Evolutionary conservation across 2,888 invertebrate species (phyloP), one percentile per base, ranked within the genome.

Genomic region (Drosophila gaucha): DNA sequence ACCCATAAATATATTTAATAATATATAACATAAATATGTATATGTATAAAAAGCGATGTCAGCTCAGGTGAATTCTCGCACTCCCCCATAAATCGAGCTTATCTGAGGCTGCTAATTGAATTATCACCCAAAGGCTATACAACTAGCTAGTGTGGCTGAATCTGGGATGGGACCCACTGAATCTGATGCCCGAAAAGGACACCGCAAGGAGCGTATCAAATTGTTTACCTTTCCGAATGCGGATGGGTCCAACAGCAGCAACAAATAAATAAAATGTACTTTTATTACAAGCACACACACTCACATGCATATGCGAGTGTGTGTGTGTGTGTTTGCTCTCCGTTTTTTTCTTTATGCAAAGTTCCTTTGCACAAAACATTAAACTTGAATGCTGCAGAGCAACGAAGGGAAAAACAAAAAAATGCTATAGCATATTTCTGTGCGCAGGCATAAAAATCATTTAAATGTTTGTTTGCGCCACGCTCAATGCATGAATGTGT

Each of bases 391-490:
- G 80, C 38, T 59, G 39, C 43, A 12, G 16, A 33, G 10, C 28
- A 44, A 31, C n/a, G 20, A 12, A 3, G 16, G 16, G 1, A 8
- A 30, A 20, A 16, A 18, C 20, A 31, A 31, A 46, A 46, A 74
- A 68, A 31, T n/a, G n/a, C 69, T 70, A 41, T 67, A 55, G 65
- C 80, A 63, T 59, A 79, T 68, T 82, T 72, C 49, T 82, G 76
- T 63, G 69, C 52, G 41, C 24, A 28, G 41, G 57, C 80, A 86
- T 86, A 86, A 80, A 80, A 80, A 83, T 86, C 86, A 80, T 80
- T 80, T 70, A 73, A 86, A 83, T 80, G 77, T 79, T 78, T 74
- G 67, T 59, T 63, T 77, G 64, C 31, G 28, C 22, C 46, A 20
- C 20, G 70, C 60, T 43, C 54, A 62, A 69, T 58, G 71, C 67